These are phyloP conservation scores for Auanema sp. DNA, from an alignment of 2,888 invertebrate genomes.

Conservation along the genomic window DNA sequence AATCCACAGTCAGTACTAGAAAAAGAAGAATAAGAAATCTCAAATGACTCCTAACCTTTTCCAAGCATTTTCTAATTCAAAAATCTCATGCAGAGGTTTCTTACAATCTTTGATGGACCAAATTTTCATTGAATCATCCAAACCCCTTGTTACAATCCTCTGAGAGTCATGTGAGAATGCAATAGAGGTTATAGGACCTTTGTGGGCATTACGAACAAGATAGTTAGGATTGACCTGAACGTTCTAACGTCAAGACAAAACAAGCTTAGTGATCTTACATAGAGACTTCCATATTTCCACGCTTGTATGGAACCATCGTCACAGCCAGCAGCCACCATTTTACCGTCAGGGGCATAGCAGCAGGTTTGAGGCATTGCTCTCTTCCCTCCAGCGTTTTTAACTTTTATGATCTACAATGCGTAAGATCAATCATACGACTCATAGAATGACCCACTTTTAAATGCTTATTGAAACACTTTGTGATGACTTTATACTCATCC, in stretches of 20 bases:
- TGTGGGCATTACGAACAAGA: slow-evolving; percentile 73
- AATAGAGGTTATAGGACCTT: slow-evolving; percentile 71
- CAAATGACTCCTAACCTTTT: slow-evolving; percentile 65
- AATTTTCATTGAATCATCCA: slow-evolving; percentile 87
- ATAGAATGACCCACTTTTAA: slow-evolving; percentile 26
- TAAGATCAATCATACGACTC: not conserved
- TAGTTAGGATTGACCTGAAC: slow-evolving; percentile 77
- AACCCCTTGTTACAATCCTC: slow-evolving; percentile 32
- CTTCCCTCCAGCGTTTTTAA: slow-evolving; percentile 56
- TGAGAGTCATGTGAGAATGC: slow-evolving; percentile 80
- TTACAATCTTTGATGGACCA: slow-evolving; percentile 81
- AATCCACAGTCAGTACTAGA: slow-evolving; percentile 74
- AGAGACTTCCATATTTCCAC: slow-evolving; percentile 91
- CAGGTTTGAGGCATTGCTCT: slow-evolving; percentile 56
- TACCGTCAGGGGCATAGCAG: slow-evolving; percentile 58
- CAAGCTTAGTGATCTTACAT: slow-evolving; percentile 68
- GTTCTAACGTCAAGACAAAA: not conserved
- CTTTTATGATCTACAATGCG: slow-evolving; percentile 49
- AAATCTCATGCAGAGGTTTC: slow-evolving; percentile 75
- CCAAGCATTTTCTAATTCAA: slow-evolving; percentile 80
- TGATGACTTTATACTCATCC: slow-evolving; percentile 71
- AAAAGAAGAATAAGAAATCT: slow-evolving; percentile 20
- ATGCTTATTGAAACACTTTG: slow-evolving; percentile 61
- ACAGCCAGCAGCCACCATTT: slow-evolving; percentile 87
- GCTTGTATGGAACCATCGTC: slow-evolving; percentile 92